These are phyloP conservation scores for Chironomus tepperi DNA, from an alignment of 1,140 invertebrate species.

Conservation along the genomic window DNA sequence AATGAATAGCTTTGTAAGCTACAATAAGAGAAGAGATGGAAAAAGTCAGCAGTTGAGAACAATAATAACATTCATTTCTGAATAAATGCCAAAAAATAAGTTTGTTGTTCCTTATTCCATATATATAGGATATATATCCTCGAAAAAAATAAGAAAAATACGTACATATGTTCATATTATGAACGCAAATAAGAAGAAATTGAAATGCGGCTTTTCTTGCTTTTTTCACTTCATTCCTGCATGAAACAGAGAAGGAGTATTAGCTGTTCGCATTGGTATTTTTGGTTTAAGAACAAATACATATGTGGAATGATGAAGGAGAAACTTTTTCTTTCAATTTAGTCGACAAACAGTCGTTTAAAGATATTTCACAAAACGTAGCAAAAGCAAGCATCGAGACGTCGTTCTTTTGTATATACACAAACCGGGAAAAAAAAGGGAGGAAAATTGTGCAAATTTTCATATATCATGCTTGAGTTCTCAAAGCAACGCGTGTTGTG, in stretches of 20 bases:
- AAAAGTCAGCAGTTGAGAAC: too few species aligned
- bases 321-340: not conserved
- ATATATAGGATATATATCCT: too few species aligned
- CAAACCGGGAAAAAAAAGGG: not conserved
- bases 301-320: not conserved
- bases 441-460: constrained; percentile 9
- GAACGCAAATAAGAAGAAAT: not conserved
- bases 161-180: not conserved
- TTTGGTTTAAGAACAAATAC: not conserved
- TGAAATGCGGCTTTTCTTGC: constrained; percentile 6
- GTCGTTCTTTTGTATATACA: too few species aligned
- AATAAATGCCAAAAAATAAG: too few species aligned
- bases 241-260: not conserved
- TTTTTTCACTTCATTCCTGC: not conserved
- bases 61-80: too few species aligned
- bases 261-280: constrained; percentile 5
- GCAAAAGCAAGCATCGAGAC: too few species aligned
- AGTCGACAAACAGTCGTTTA: not conserved
- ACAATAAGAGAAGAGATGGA: too few species aligned
- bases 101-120: too few species aligned
- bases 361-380: not conserved
- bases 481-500: too few species aligned
- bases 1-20: too few species aligned
- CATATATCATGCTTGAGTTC: not conserved
- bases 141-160: not conserved